Base-by-base conservation (phyloP, 2,888 invertebrate genomes). In the Agapostemon virescens region DNA sequence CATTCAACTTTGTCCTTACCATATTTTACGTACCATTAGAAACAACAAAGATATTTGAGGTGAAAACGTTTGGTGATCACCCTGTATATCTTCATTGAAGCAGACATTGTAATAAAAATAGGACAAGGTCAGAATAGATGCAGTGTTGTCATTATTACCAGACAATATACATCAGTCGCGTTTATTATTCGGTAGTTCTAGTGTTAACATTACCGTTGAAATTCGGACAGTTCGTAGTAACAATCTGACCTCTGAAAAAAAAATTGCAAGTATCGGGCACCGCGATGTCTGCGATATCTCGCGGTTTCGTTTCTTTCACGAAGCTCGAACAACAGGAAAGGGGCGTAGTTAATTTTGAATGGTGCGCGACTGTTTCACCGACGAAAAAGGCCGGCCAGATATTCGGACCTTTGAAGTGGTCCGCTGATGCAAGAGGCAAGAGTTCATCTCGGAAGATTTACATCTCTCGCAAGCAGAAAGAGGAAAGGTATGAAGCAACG, bases 371-470 rank as follows among this genome's bases (percentile, higher is more conserved):
- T 45, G 79, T 67, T 66, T 58, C 66, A 9, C 17, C 33, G 49
- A 36, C 58, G 58, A 30, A 38, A 30, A 71, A 70, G 68, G 58
- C 30, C 63, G 55, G 71, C 49, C 81, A 64, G 73, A 81, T 49
- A 74, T 78, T 82, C 74, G 82, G 64, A 81, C 68, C 82, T 82
- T 82, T 77, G 82, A 82, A 77, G 74, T 72, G 52, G 83, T 67
- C 79, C 79, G 82, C 79, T 61, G 76, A 69, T 52, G 77, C 69
- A 74, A 83, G 77, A 76, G 76, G 63, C 72, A 79, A 82, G 76
- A 83, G 85, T 79, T 83, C 84, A 79, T 76, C 82, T 69, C 74
- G 74, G 26, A 75, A 85, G 85, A 85, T 85, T 85, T 85, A 84
- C 85, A 85, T 85, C 85, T 79, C 70, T 30, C 52, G 64, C 69